Evolutionary conservation across 2,797 vertebrate genomes (phyloP).

Genomic region (Tauraco hartlaubi): DNA sequence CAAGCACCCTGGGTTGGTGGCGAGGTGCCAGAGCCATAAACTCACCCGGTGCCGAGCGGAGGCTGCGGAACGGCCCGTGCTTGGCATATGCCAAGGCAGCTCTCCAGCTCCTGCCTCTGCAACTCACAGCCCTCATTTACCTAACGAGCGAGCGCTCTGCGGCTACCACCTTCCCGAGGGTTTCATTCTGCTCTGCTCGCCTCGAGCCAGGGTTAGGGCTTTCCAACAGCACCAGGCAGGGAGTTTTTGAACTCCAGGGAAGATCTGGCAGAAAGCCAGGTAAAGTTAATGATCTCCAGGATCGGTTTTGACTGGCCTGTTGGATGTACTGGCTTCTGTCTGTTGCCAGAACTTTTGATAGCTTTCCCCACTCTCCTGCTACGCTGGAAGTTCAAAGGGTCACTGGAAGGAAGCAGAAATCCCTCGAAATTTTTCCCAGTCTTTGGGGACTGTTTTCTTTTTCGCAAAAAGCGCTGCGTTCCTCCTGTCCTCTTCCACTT

Average conservation of each 20-base stretch:
- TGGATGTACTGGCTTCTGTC: neutral
- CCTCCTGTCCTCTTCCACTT: neutral
- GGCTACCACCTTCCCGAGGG: neutral
- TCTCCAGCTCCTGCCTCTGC: neutral
- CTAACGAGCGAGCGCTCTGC: neutral
- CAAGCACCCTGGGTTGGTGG: neutral
- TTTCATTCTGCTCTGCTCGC: neutral
- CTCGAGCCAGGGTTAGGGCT: neutral
- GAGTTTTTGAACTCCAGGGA: neutral
- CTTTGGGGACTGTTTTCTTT: neutral
- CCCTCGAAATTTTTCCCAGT: neutral
- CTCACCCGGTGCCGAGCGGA: fast-evolving
- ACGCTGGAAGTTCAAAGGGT: neutral
- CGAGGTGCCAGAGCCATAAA: neutral
- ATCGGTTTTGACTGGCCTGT: neutral
- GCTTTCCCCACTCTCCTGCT: neutral
- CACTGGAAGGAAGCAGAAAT: constrained; percentile 16
- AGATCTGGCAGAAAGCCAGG: neutral
- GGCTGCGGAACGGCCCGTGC: neutral
- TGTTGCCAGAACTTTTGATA: neutral
- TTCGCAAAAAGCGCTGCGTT: neutral
- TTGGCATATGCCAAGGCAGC: neutral
- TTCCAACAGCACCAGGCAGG: neutral
- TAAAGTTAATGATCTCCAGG: constrained; percentile 61
- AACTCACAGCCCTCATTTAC: neutral